These are phyloP conservation scores for Branchinecta lynchi DNA, from an alignment of 1,140 invertebrate species.

Conservation along the genomic window DNA sequence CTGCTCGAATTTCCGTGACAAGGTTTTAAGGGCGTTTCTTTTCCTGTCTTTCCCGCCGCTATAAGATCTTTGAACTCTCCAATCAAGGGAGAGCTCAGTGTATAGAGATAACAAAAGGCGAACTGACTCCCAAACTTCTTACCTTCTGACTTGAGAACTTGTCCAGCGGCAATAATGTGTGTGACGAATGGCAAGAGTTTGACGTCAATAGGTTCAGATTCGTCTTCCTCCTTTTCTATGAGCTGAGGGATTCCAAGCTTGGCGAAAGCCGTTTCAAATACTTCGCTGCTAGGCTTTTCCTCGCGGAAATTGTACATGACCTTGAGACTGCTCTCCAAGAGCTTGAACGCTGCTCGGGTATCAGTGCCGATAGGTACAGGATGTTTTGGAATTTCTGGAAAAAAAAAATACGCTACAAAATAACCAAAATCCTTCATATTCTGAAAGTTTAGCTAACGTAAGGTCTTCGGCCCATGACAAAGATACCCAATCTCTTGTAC, in stretches of 20 bases:
- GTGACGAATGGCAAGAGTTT: constrained; percentile 1
- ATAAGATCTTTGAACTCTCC: no score
- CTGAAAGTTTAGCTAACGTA: no score
- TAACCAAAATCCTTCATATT: no score
- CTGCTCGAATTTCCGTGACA: no score
- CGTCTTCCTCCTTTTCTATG: not conserved
- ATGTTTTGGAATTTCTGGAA: not conserved
- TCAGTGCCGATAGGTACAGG: not conserved
- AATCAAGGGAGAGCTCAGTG: no score
- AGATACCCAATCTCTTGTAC: no score
- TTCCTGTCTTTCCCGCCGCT: no score
- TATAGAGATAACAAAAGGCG: no score
- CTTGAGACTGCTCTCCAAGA: not conserved
- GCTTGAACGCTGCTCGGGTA: not conserved
- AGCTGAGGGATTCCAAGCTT: not conserved
- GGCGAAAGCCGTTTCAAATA: not conserved
- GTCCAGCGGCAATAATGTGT: not conserved
- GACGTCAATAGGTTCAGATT: not conserved
- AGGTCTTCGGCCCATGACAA: no score
- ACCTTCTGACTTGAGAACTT: not conserved
- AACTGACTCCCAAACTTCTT: not conserved
- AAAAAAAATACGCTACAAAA: not conserved
- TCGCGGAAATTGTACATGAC: not conserved
- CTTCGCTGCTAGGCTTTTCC: not conserved
- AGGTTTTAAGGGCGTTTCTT: no score